phyloP scores from a whole-genome alignment of 2,888 invertebrate species.

The Clistopyga incitator region DNA sequence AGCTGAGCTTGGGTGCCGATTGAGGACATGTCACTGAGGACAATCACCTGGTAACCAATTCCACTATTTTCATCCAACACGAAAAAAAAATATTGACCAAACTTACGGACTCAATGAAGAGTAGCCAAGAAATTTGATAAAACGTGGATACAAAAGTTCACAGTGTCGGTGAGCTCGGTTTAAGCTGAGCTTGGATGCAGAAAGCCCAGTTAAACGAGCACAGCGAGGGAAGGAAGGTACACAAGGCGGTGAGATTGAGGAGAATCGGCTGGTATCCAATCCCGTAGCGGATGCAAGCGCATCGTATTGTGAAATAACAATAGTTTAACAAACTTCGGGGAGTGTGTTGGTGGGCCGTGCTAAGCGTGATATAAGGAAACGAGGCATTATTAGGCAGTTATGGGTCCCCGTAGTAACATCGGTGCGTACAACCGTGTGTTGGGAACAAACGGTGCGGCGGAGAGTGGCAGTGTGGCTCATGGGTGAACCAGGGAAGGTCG shows the following conservation, averaged over 20 bases:
- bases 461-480: slow-evolving; percentile 39
- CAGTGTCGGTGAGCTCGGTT: background rate
- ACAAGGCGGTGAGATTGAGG: slow-evolving; percentile 46
- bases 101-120: background rate
- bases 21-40: too few species aligned
- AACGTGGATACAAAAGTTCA: background rate
- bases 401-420: slow-evolving; percentile 79
- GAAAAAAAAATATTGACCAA: too few species aligned
- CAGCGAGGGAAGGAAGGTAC: background rate
- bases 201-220: background rate
- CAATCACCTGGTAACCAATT: too few species aligned
- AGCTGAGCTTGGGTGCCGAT: too few species aligned
- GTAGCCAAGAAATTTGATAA: background rate
- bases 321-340: slow-evolving; percentile 63
- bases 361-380: slow-evolving; percentile 79
- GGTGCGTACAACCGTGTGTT: slow-evolving; percentile 65
- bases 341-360: slow-evolving; percentile 27
- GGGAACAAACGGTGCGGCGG: slow-evolving; percentile 46
- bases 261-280: slow-evolving; percentile 54
- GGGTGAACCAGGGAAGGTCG: background rate
- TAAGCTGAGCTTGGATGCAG: background rate
- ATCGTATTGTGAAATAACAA: slow-evolving; percentile 64
- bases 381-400: slow-evolving; percentile 81
- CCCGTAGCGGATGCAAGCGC: slow-evolving; percentile 52
- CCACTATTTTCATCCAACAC: too few species aligned